Evolutionary conservation across 2,113 vertebrate species (phyloP).

Genomic region (Podarcis cretensis): DNA sequence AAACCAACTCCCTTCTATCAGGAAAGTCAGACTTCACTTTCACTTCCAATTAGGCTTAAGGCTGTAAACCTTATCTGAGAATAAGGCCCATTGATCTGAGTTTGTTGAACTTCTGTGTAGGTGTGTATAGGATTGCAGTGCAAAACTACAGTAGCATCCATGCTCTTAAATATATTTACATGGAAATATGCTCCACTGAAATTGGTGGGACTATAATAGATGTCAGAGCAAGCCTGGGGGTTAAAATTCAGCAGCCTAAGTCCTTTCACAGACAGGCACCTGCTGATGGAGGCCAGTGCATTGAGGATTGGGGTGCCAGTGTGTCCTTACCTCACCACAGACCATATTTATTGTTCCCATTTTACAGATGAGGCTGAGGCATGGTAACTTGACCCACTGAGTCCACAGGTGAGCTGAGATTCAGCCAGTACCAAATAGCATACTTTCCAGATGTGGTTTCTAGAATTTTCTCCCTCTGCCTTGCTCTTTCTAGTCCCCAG

Average conservation of each 20-base stretch:
- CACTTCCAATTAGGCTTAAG: background rate
- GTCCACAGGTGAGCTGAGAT: background rate
- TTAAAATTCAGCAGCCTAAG: background rate
- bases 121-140: background rate
- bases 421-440: background rate
- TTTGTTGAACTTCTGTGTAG: background rate
- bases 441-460: background rate
- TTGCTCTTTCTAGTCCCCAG: too few relatives aligned
- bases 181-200: background rate
- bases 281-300: background rate
- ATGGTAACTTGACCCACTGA: background rate
- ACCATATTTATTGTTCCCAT: background rate
- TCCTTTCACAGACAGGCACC: background rate
- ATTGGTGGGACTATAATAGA: background rate
- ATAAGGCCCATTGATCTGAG: background rate
- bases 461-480: background rate
- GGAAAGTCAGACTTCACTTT: background rate
- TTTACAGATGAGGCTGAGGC: background rate
- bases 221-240: background rate
- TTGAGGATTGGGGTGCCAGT: background rate
- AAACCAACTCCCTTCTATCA: background rate
- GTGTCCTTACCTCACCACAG: too few relatives aligned
- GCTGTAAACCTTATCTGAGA: background rate
- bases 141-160: background rate
- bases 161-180: background rate